These are phyloP conservation scores for Pangasius mekongensis DNA, from an alignment of 2,797 vertebrate genomes.

Conservation along the genomic window DNA sequence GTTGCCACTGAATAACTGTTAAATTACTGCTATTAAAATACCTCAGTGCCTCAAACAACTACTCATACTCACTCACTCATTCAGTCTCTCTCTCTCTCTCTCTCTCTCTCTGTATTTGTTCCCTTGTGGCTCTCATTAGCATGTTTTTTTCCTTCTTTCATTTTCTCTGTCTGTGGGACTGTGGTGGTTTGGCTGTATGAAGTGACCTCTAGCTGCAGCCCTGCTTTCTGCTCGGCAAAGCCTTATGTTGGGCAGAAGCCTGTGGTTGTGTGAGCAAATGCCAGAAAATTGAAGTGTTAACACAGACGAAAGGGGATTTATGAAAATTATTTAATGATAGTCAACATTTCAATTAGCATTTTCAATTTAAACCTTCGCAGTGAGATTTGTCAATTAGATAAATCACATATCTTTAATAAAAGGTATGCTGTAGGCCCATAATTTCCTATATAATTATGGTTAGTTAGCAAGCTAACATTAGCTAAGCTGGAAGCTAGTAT, in stretches of 20 bases:
- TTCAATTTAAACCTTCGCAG: not conserved
- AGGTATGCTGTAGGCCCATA: not conserved
- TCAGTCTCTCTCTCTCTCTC: not conserved
- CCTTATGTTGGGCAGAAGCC: not conserved
- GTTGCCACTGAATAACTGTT: conserved; percentile 60
- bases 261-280: not conserved
- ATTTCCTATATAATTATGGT: not conserved
- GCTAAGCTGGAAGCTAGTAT: not conserved
- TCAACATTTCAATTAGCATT: not conserved
- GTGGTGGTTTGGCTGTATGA: conserved; percentile 7
- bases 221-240: not conserved
- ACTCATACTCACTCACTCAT: not conserved
- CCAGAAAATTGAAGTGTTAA: not conserved
- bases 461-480: not conserved
- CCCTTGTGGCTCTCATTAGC: conserved; percentile 13
- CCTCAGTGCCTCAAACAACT: conserved; percentile 24
- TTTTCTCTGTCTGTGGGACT: conserved; percentile 16
- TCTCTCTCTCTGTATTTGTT: not conserved
- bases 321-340: not conserved
- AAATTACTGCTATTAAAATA: conserved; percentile 71
- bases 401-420: not conserved
- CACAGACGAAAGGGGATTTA: not conserved
- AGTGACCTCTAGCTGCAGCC: conserved; percentile 20
- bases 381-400: not conserved
- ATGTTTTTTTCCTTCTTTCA: conserved; percentile 7